These are phyloP conservation scores for Carapus acus DNA, from an alignment of 2,797 vertebrate species.

Conservation along the genomic window DNA sequence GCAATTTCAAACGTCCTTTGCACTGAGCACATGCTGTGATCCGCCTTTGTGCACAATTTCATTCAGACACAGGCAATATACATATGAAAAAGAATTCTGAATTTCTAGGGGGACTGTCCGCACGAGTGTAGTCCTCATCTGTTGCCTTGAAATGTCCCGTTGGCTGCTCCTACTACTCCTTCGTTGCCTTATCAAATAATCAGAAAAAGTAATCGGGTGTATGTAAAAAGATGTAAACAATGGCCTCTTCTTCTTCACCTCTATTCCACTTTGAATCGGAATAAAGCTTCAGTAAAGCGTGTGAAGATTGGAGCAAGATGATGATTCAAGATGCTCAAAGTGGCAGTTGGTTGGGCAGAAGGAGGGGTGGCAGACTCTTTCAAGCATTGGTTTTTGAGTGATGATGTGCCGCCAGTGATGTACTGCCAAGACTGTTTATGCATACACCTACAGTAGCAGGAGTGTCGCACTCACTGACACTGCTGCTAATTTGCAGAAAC, in stretches of 20 bases:
- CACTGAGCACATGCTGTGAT: not conserved
- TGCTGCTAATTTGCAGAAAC: too few species aligned
- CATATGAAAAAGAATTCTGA: conserved; percentile 4
- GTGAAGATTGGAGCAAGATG: conserved; percentile 43
- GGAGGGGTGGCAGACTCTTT: conserved; percentile 29
- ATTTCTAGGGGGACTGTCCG: conserved; percentile 8
- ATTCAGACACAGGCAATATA: not conserved
- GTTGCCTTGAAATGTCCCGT: conserved; percentile 5
- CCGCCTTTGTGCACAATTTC: not conserved
- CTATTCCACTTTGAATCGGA: conserved; percentile 61
- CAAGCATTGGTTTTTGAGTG: conserved; percentile 35
- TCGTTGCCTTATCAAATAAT: conserved; percentile 54
- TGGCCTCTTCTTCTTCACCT: conserved; percentile 50
- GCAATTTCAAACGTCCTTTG: not conserved
- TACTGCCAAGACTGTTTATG: too few species aligned
- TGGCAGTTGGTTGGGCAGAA: too few species aligned
- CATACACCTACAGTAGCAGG: too few species aligned
- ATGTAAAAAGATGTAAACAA: conserved; percentile 48
- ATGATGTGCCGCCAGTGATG: too few species aligned
- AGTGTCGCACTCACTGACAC: too few species aligned
- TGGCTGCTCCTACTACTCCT: conserved; percentile 29
- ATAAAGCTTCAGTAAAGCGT: conserved; percentile 64
- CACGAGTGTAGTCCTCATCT: conserved; percentile 12
- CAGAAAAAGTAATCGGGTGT: conserved; percentile 34
- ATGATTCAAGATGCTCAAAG: conserved; percentile 55